Evolutionary conservation across 1,140 invertebrate species (phyloP).

Genomic region (Holcopasites calliopsidis): DNA sequence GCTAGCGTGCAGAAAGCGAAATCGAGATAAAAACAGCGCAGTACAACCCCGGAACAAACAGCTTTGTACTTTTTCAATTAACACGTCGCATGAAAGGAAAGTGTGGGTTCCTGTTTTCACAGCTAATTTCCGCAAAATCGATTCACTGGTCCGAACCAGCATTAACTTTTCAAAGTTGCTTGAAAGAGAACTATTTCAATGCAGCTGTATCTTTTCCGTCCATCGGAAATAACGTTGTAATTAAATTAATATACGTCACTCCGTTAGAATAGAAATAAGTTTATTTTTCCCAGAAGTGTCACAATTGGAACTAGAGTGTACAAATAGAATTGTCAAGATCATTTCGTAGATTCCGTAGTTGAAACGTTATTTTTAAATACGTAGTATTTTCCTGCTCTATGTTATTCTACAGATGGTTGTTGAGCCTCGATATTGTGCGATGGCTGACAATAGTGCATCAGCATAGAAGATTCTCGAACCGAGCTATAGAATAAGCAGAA

Average conservation of each 20-base stretch:
- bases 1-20: background rate
- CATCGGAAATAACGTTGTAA: background rate
- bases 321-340: too few relatives aligned
- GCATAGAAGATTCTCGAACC: too few relatives aligned
- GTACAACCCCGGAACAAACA: conserved; percentile 2
- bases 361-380: too few relatives aligned
- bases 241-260: background rate
- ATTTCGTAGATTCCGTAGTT: too few relatives aligned
- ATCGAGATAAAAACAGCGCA: conserved; percentile 6
- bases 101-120: conserved; percentile 4
- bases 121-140: conserved; percentile 14
- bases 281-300: too few relatives aligned
- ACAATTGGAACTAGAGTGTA: too few relatives aligned
- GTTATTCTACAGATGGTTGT: too few relatives aligned
- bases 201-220: background rate
- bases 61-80: conserved; percentile 30
- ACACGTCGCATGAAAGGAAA: conserved; percentile 18
- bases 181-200: background rate
- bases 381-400: too few relatives aligned
- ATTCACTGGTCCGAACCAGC: background rate
- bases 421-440: too few relatives aligned
- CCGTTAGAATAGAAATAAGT: background rate
- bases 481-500: too few relatives aligned
- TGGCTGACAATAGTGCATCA: too few relatives aligned
- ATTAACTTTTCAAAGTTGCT: conserved; percentile 6